phyloP scores from a whole-genome alignment of 2,888 invertebrate genomes.

The Drosophila cracens region DNA sequence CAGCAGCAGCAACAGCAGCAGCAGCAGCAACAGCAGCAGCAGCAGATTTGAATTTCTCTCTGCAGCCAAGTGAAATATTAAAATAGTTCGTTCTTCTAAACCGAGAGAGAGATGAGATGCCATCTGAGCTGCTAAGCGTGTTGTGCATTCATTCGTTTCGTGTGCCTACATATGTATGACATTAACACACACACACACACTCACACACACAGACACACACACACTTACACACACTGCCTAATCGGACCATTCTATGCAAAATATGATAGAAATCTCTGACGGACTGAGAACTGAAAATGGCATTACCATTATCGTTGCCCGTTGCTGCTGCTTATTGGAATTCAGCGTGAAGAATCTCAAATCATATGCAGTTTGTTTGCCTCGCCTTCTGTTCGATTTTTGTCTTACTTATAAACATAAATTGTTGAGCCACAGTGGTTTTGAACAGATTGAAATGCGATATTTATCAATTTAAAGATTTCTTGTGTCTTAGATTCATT shows the following conservation, averaged over 20 bases:
- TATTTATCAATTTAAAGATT: neutral
- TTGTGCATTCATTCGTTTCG: slow-evolving; percentile 38
- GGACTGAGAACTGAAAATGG: slow-evolving; percentile 9
- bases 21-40: slow-evolving; percentile 36
- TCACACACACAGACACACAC: neutral
- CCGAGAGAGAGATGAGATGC: slow-evolving; percentile 29
- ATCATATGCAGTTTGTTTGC: slow-evolving; percentile 64
- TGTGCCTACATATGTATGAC: slow-evolving; percentile 62
- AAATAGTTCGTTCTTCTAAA: slow-evolving; percentile 54
- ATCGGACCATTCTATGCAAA: slow-evolving; percentile 76
- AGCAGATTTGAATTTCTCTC: slow-evolving; percentile 65
- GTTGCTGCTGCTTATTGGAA: slow-evolving; percentile 49
- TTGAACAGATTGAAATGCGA: neutral
- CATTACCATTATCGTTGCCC: slow-evolving; percentile 20
- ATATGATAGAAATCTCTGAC: slow-evolving; percentile 75
- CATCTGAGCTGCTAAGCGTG: slow-evolving; percentile 28
- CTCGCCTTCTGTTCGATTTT: slow-evolving; percentile 7
- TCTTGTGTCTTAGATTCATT: accelerated
- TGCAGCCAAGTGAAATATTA: slow-evolving; percentile 63
- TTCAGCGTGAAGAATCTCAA: slow-evolving; percentile 65
- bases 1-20: slow-evolving; percentile 45
- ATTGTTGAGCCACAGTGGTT: slow-evolving; percentile 43
- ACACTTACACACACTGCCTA: slow-evolving; percentile 21
- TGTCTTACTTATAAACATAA: slow-evolving; percentile 27
- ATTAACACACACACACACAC: slow-evolving; percentile 17